Percentiles rank a stretch among this genome's conserved stretches.
Conservation (phyloP, 2,797 vertebrate species). For the Geotria australis region DNA sequence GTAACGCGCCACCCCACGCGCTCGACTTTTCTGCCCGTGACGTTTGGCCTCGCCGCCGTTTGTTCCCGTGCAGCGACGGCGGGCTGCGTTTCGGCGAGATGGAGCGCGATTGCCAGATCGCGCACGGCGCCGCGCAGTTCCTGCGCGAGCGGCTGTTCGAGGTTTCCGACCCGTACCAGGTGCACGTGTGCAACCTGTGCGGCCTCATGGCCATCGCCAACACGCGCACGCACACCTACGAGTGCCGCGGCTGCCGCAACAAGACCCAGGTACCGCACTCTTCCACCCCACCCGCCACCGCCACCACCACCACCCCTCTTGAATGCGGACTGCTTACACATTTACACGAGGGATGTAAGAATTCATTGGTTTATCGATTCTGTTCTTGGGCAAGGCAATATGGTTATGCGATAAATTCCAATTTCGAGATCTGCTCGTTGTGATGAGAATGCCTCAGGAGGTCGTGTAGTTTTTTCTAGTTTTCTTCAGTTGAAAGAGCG, state of each 20-base stretch:
- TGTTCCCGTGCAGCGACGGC: slow-evolving; percentile 28
- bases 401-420: no score
- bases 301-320: no score
- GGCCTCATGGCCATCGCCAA: slow-evolving; percentile 96
- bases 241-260: slow-evolving; percentile 82
- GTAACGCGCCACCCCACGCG: no score
- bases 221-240: slow-evolving; percentile 76
- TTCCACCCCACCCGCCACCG: no score
- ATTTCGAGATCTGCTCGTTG: no score
- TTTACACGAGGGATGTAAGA: neutral
- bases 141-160: slow-evolving; percentile 70
- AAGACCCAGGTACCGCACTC: slow-evolving; percentile 48
- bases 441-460: no score
- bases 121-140: slow-evolving; percentile 92
- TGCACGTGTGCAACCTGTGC: slow-evolving; percentile 85
- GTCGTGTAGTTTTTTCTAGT: no score
- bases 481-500: no score
- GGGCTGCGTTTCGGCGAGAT: slow-evolving; percentile 93
- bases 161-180: slow-evolving; percentile 85
- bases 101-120: slow-evolving; percentile 95
- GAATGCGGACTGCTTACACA: neutral
- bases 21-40: no score
- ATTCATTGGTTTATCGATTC: neutral
- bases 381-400: neutral
- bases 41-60: no score